Percentiles rank a stretch among this genome's conserved stretches.
Conservation (phyloP, 2,113 vertebrate genomes). For the Percina caprodes region DNA sequence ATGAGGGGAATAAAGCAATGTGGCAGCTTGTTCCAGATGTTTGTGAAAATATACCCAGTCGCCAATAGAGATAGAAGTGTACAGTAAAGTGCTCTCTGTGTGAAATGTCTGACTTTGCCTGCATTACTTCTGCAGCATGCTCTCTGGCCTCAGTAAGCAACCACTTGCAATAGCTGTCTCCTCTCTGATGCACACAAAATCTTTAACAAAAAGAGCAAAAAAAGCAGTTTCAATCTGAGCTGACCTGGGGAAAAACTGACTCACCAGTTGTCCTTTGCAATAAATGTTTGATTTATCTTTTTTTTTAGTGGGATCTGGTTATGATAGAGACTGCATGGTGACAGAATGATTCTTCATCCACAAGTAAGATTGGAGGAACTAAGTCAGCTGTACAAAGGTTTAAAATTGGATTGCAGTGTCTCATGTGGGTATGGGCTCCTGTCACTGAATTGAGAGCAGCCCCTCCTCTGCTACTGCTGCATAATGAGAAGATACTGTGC, state of each 20-base stretch:
- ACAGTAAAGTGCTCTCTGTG: slow-evolving; percentile 9
- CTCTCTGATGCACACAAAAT: slow-evolving; percentile 13
- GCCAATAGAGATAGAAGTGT: slow-evolving; percentile 4
- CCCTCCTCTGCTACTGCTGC: slow-evolving; percentile 45
- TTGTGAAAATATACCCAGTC: slow-evolving; percentile 11
- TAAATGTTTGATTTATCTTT: slow-evolving; percentile 51
- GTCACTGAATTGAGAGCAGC: slow-evolving; percentile 46
- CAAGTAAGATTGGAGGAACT: slow-evolving; percentile 48
- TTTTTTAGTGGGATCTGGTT: slow-evolving; percentile 38
- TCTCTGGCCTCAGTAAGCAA: slow-evolving; percentile 8
- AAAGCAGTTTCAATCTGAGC: slow-evolving; percentile 44
- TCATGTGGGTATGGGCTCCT: slow-evolving; percentile 53
- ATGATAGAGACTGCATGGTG: slow-evolving; percentile 40
- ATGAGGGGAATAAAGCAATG: not conserved
- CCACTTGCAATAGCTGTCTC: slow-evolving; percentile 20
- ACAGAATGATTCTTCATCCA: slow-evolving; percentile 62
- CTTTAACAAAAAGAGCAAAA: slow-evolving; percentile 34
- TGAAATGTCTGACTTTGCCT: slow-evolving; percentile 38
- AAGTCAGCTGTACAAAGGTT: slow-evolving; percentile 66
- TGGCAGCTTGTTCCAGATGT: slow-evolving; percentile 44
- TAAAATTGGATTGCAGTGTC: slow-evolving; percentile 61
- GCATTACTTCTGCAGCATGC: slow-evolving; percentile 5
- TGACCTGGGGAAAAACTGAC: slow-evolving; percentile 11
- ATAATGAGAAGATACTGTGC: slow-evolving; percentile 72
- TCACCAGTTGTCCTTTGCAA: slow-evolving; percentile 47